Base-by-base conservation (phyloP, 2,888 invertebrate genomes). In the Nomada goodeniana region DNA sequence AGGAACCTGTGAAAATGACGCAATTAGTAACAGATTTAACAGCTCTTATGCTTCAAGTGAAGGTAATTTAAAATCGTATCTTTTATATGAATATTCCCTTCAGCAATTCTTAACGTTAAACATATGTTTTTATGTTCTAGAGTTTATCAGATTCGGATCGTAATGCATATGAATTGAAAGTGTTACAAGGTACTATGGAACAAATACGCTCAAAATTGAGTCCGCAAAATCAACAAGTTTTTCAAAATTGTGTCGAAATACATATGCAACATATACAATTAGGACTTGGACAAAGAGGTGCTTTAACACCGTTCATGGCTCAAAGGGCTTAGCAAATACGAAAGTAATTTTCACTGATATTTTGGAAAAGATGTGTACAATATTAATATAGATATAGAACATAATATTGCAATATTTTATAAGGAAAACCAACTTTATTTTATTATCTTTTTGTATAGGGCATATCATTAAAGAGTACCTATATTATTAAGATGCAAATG, bases 191-290 rank as follows among this genome's bases (percentile, higher is more conserved):
- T 26, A 98, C 98, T 57, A 96, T 99, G 95, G 97, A 97, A 90
- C 97, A 98, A 92, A 97, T 98, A 69, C 97, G 98, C 94, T 95
- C 96, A 79, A 96, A 97, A 90, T 94, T 98, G 74, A 96, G 96
- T 88, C 96, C 96, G 2, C 95, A 95, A 61, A 98, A 98, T 94
- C 96, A 97, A 88, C 95, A 96, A 88, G 95, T 96, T 60, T 98
- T 98, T 94, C 97, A 98, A 94, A 97, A 97, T 93, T 96, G 96
- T 93, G 97, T 99, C 9, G 98, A 99, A 94, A 97, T 98, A 86
- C 98, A 98, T 90, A 96, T 98, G 95, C 97, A 97, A 91, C 97
- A 97, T 92, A 97, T 98, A 90, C 97, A 98, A 94, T 96, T 97
- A 93, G 97, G 97, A 42, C 94, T 96, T 68, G 93, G 93, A 57